Base-by-base conservation (phyloP, 2,797 vertebrate species). In the Gadopsis bispinosus region DNA sequence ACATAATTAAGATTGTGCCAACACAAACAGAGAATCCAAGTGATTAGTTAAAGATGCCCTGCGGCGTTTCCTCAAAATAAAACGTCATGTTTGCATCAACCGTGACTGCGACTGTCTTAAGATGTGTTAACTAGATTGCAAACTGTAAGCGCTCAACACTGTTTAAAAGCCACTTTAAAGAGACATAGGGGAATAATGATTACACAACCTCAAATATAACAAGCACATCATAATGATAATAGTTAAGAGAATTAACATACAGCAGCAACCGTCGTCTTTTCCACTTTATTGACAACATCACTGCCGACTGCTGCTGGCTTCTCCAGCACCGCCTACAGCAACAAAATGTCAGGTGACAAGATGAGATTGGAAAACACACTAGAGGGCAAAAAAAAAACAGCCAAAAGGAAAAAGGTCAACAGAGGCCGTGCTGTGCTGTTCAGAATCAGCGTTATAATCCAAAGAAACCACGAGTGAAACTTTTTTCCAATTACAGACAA, bases 301-400 rank as follows among this genome's bases (percentile, higher is more conserved):
- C 43, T 76, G 22, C 83, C 73, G 1, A 92, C 83, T 0, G 88
- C 87, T 7, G 83, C 89, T 2, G 92, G 77, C 74, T 96, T 95
- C 50, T 95, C 94, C 83, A 95, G 55, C 65, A 95, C 94, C 0
- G 89, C 94, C 94, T 95, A n/a, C 11, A 39, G 4, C 3, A 4
- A 41, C 39, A 41, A 13, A 41, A 41, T 41, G 11, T 13, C 39
- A 41, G 12, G 39, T 41, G 11, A 41, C 1, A 41, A 41, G 39
- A 12, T 13, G 12, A 12, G 39, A 41, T 1, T 11, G 39, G 39
- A 41, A 39, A 39, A 1, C 2, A 39, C 37, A 11, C 37, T 13
- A 0, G 39, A 41, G 11, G 4, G 11, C 39, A 41, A 39, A 39
- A 35, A 35, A n/a, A 26, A 26, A 26, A 35, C 37, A 11, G 9